Conservation (phyloP, 53 echinoderm and acorn worm species). For the Zoroaster sp. region DNA sequence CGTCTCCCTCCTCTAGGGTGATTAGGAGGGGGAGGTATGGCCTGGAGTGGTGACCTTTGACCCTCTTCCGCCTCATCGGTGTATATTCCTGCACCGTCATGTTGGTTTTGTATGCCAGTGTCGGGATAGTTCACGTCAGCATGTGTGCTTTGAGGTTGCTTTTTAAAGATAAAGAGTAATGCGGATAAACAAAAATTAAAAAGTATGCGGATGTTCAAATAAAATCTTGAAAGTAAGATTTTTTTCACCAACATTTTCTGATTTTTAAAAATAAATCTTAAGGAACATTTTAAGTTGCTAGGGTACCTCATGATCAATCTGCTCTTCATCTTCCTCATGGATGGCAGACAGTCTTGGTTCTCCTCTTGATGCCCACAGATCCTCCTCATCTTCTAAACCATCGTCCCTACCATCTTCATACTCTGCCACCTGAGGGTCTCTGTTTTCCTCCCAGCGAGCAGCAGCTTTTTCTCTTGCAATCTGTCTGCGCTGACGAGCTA, state of each 20-base stretch:
- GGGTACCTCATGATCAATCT: conserved; percentile 11
- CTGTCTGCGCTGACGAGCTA: conserved; percentile 11
- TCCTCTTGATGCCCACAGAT: neutral
- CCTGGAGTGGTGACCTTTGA: conserved; percentile 30
- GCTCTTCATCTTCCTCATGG: conserved; percentile 15
- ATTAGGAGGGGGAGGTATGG: conserved; percentile 32
- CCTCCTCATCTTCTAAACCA: neutral
- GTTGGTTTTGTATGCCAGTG: neutral
- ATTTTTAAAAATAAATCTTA: too few species aligned
- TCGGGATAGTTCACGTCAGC: neutral
- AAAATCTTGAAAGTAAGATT: neutral
- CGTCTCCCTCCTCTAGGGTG: conserved; percentile 23
- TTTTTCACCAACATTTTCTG: neutral
- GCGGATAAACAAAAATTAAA: too few species aligned
- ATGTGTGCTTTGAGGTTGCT: neutral
- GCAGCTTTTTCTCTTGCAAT: conserved; percentile 9
- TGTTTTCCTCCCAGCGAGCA: conserved; percentile 2
- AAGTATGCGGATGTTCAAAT: too few species aligned
- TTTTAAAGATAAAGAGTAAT: too few species aligned
- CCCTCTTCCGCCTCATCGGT: neutral
- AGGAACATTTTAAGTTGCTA: neutral
- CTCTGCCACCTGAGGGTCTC: neutral
- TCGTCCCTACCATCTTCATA: neutral
- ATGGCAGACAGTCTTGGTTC: conserved; percentile 32
- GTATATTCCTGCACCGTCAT: neutral